Conservation (phyloP, 2,113 vertebrate species). For the Globicephala melas region DNA sequence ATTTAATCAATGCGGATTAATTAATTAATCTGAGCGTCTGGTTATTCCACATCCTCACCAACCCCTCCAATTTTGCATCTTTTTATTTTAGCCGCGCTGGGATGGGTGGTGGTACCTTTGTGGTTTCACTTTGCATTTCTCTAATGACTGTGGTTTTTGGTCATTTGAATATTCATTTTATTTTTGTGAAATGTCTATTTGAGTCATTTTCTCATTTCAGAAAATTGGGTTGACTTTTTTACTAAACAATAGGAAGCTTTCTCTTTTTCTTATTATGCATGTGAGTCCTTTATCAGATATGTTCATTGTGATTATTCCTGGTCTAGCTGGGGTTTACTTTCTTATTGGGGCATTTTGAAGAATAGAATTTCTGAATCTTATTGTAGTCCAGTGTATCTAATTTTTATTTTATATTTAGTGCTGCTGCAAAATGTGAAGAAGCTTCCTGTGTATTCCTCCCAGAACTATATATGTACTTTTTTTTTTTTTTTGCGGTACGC, state of each 20-base stretch:
- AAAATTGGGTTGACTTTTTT: not conserved
- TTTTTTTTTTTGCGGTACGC: too few relatives aligned
- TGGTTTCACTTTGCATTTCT: not conserved
- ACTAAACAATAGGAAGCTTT: not conserved
- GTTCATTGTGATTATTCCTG: not conserved
- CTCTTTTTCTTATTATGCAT: not conserved
- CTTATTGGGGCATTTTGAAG: not conserved
- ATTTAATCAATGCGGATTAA: too few relatives aligned
- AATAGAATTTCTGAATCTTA: not conserved
- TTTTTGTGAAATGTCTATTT: not conserved
- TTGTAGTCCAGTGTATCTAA: not conserved
- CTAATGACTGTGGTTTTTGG: not conserved
- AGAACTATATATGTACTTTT: not conserved
- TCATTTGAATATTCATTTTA: not conserved
- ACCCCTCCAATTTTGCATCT: accelerated
- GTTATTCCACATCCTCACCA: accelerated
- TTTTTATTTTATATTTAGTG: not conserved
- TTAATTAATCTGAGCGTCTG: too few relatives aligned
- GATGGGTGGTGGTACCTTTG: not conserved
- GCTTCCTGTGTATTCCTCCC: not conserved
- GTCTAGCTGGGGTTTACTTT: not conserved
- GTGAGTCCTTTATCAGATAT: not conserved
- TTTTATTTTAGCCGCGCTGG: accelerated
- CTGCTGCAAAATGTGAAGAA: not conserved
- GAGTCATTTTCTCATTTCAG: not conserved